phyloP scores from a whole-genome alignment of 2,113 vertebrate species.

The Dinomys branickii region DNA sequence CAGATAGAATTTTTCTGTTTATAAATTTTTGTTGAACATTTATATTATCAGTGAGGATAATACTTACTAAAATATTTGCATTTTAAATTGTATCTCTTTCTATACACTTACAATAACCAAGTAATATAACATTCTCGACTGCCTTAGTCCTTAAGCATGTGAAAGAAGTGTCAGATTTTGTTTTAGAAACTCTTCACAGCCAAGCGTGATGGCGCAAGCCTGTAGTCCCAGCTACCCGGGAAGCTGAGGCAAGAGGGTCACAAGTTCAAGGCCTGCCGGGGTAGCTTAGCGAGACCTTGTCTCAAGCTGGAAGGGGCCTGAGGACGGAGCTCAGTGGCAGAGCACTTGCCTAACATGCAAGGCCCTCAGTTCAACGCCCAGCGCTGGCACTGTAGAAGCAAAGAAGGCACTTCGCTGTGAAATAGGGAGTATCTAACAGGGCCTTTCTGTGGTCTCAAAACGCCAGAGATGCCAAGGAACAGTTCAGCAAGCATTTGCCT shows the following conservation, averaged over 20 bases:
- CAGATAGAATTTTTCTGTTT: not conserved
- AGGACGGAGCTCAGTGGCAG: not conserved
- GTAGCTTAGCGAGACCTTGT: not conserved
- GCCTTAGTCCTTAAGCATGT: not conserved
- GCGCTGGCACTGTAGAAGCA: not conserved
- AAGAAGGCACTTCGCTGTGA: not conserved
- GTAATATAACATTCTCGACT: not conserved
- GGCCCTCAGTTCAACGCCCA: not conserved
- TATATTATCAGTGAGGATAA: not conserved
- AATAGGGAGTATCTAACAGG: not conserved
- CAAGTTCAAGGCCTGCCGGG: not conserved
- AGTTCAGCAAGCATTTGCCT: not conserved
- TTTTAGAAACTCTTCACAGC: not conserved
- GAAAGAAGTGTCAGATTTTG: not conserved
- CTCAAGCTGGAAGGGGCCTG: not conserved
- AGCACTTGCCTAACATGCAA: not conserved
- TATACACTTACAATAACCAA: not conserved
- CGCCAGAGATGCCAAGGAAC: not conserved
- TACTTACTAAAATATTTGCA: slow-evolving; percentile 16
- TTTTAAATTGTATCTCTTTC: not conserved
- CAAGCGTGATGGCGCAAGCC: not conserved
- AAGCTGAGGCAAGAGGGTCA: not conserved
- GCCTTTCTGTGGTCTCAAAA: not conserved
- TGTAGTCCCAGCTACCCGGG: not conserved
- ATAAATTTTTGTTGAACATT: not conserved